Percentiles rank a stretch among this genome's conserved stretches.
These are phyloP conservation scores for Lasioglossum baleicum DNA, from an alignment of 1,140 invertebrate species.

Conservation along the genomic window DNA sequence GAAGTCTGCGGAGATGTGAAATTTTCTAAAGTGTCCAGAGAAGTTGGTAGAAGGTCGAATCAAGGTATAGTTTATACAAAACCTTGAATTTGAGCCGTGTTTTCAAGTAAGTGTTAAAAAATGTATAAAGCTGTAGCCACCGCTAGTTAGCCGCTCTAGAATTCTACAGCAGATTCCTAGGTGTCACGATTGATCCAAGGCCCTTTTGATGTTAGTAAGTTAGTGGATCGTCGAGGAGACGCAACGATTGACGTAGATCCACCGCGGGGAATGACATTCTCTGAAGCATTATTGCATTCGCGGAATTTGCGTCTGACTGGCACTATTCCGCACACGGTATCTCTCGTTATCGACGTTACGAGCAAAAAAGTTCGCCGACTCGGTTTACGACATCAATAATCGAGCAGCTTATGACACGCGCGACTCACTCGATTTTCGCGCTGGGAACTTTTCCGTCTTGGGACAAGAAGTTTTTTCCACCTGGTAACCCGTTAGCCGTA, in stretches of 20 bases:
- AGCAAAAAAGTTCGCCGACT: conserved; percentile 15
- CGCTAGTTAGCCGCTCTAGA: no score
- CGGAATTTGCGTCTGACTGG: neutral
- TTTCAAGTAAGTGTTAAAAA: no score
- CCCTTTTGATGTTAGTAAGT: no score
- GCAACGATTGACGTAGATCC: neutral
- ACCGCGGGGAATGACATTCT: neutral
- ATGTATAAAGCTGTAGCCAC: no score
- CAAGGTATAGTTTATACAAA: no score
- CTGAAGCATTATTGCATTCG: neutral
- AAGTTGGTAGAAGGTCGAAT: no score
- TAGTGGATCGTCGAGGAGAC: no score
- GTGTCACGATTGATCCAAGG: no score
- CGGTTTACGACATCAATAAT: conserved; percentile 43
- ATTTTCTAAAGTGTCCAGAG: no score
- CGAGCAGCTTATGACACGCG: conserved; percentile 10
- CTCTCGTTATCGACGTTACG: neutral
- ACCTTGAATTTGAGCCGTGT: no score
- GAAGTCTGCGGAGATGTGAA: no score
- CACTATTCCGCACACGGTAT: neutral
- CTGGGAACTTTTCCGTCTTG: conserved; percentile 27
- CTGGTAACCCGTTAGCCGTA: conserved; percentile 11
- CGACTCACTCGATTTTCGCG: conserved; percentile 6
- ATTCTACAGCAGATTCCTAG: no score
- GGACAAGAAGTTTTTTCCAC: conserved; percentile 36